Evolutionary conservation across 1,140 invertebrate species (phyloP).

Genomic region (Meloidogyne hapla): DNA sequence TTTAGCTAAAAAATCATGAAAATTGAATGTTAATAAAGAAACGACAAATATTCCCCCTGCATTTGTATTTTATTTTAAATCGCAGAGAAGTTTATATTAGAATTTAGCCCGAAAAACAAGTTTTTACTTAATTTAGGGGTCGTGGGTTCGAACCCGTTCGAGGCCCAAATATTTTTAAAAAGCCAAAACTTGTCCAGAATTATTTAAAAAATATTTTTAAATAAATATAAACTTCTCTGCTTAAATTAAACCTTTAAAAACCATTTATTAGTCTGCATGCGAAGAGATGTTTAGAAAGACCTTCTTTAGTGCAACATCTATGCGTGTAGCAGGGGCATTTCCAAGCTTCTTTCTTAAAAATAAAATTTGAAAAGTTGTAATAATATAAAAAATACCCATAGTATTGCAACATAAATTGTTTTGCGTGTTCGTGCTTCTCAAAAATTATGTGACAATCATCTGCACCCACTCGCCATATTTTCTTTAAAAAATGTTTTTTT

Average conservation of each 20-base stretch:
- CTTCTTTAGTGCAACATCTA: constrained; percentile 19
- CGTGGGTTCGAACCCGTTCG: background rate
- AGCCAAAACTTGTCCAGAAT: background rate
- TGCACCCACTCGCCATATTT: constrained; percentile 43
- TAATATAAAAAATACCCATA: constrained; percentile 34
- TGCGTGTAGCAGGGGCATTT: background rate
- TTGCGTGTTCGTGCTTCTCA: constrained; percentile 47
- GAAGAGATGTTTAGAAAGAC: constrained; percentile 21
- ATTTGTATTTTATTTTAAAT: background rate
- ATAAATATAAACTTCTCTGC: background rate
- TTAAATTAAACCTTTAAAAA: background rate
- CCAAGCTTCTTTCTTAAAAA: constrained; percentile 13
- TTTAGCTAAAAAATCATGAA: background rate
- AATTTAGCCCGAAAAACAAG: too few relatives aligned
- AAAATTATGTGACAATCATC: constrained; percentile 41
- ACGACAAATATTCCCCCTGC: background rate
- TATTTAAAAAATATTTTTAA: background rate
- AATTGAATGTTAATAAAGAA: background rate
- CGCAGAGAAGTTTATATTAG: too few relatives aligned
- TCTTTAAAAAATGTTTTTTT: constrained; percentile 21
- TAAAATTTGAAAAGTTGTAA: background rate
- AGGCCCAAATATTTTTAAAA: background rate
- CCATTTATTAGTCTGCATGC: background rate
- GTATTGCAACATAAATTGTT: constrained; percentile 48
- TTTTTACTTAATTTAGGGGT: background rate